Base-by-base conservation (phyloP, 92 coral and sea anemone species). In the Bergia sp. region DNA sequence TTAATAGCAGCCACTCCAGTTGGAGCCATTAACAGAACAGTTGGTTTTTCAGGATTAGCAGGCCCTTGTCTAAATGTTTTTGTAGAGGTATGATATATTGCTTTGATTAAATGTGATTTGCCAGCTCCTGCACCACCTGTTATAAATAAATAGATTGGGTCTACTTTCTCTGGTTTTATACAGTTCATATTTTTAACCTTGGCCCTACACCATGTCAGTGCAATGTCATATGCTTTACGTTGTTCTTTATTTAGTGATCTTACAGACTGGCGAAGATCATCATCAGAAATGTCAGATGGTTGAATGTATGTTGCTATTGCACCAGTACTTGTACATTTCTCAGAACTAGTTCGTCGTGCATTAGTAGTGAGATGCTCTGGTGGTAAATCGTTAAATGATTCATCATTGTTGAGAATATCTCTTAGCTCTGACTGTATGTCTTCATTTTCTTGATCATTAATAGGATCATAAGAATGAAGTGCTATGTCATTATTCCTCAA, bases 111-210 rank as follows among this genome's bases (percentile, higher is more conserved):
- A 80, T 93, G 92, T 50, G 88, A 72, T 88, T 94, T 94, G 3
- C 96, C 96, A 37, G 94, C 93, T 53, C 96, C 96, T 12, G 88
- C 96, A 15, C 95, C 95, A 50, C 94, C 95, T 73, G 95, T 89
- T 41, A 91, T 7, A 81, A 93, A 93, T 43, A 93, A 55, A 82
- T 93, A 77, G 39, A 93, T 92, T 85, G 94, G 94, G 41, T 85
- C 55, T 45, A 91, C 78, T 0, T 83, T 86, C 42, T 81, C 87
- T 86, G 90, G 91, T 82, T 91, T 88, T 50, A 75, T 16, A 80
- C 93, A 77, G 88, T 90, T 92, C 91, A 90, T 43, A 55, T 90
- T 89, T 94, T 94, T 94, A 20, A 93, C 72, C 85, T 73, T 85
- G 76, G 6, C 71, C 40, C 94, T 43, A 89, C 92, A 85, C 94